These are phyloP conservation scores for Molanna angustata DNA, from an alignment of 2,888 invertebrate genomes.

Conservation along the genomic window DNA sequence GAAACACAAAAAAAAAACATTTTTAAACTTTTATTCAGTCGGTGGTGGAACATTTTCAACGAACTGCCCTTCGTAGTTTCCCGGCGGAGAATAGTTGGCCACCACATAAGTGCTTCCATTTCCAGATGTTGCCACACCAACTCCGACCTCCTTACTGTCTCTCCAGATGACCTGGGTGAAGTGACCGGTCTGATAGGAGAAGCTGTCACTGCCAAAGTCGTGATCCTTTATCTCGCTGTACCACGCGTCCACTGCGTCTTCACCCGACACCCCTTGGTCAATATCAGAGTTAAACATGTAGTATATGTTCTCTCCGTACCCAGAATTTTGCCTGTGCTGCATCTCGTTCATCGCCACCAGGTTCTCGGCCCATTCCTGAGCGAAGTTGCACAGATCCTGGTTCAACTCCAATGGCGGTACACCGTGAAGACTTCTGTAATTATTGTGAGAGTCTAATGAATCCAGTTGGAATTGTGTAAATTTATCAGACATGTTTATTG, in stretches of 20 bases:
- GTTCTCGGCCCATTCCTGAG: constrained; percentile 68
- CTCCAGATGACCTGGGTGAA: constrained; percentile 86
- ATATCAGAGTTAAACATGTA: constrained; percentile 72
- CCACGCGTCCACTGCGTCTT: constrained; percentile 77
- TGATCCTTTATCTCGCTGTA: constrained; percentile 71
- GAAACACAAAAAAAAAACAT: too few species aligned
- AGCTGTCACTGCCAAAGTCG: constrained; percentile 62
- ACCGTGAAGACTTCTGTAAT: constrained; percentile 66
- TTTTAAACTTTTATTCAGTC: not conserved
- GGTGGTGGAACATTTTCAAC: constrained; percentile 67
- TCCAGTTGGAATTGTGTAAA: constrained; percentile 60
- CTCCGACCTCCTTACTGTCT: constrained; percentile 69
- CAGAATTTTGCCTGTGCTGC: constrained; percentile 72
- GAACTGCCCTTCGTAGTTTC: constrained; percentile 78
- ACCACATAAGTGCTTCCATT: constrained; percentile 82
- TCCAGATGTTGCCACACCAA: constrained; percentile 68
- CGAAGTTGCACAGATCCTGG: constrained; percentile 62
- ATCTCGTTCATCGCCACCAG: constrained; percentile 64
- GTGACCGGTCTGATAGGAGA: constrained; percentile 70
- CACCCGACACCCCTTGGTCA: constrained; percentile 62
- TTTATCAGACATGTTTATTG: too few species aligned
- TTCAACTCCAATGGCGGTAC: constrained; percentile 64
- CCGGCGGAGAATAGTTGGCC: constrained; percentile 87
- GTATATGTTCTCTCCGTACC: constrained; percentile 83
- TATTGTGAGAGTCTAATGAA: constrained; percentile 73